Percentiles rank a stretch among this genome's conserved stretches.
Evolutionary conservation across 2,888 invertebrate genomes (phyloP).

Genomic region (Eulithis testata): DNA sequence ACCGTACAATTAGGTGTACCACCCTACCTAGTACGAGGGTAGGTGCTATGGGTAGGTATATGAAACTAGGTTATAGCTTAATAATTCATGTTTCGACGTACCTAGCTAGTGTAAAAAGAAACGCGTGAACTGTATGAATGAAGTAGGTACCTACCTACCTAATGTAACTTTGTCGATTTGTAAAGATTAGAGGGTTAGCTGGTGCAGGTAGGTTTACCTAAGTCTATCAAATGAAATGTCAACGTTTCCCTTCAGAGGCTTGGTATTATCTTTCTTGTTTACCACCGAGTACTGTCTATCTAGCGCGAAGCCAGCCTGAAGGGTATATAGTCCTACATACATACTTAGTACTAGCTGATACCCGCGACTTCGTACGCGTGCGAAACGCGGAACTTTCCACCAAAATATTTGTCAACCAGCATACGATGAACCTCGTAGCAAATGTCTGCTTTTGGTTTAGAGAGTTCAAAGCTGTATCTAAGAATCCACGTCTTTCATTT

Average conservation of each 20-base stretch:
- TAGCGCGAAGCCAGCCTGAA: too few relatives aligned
- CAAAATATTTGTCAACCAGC: too few relatives aligned
- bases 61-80: slow-evolving; percentile 39
- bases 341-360: too few relatives aligned
- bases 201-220: slow-evolving; percentile 9
- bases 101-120: slow-evolving; percentile 25
- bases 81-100: slow-evolving; percentile 37
- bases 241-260: slow-evolving; percentile 35
- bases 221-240: slow-evolving; percentile 41
- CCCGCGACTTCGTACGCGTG: too few relatives aligned
- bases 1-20: slow-evolving; percentile 32
- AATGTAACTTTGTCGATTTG: slow-evolving; percentile 22
- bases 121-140: neutral
- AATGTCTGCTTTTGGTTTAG: too few relatives aligned
- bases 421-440: too few relatives aligned
- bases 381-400: too few relatives aligned
- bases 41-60: slow-evolving; percentile 37
- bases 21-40: slow-evolving; percentile 23
- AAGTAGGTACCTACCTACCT: too few relatives aligned
- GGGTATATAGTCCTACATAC: too few relatives aligned
- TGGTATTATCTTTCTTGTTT: slow-evolving; percentile 41
- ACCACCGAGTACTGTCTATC: slow-evolving; percentile 29
- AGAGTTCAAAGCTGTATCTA: too few relatives aligned
- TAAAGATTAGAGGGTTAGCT: slow-evolving; percentile 8
- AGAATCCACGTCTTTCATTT: too few relatives aligned